Evolutionary conservation across 2,888 invertebrate species (phyloP).

Genomic region (Pemphredon lugubris): DNA sequence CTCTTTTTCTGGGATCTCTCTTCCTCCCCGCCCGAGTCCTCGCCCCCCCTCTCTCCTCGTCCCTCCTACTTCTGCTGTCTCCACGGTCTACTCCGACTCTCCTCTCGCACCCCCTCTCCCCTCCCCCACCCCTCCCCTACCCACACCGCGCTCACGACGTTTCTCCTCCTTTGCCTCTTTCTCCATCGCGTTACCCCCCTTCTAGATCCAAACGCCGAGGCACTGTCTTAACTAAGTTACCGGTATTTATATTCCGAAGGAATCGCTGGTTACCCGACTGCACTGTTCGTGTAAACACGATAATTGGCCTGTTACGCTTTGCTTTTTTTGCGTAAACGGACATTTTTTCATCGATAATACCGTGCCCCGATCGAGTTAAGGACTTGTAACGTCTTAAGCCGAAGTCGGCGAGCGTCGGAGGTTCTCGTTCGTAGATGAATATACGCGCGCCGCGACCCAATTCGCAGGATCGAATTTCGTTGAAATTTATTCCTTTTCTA

Average conservation of each 20-base stretch:
- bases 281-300: slow-evolving; percentile 62
- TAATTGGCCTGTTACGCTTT: slow-evolving; percentile 62
- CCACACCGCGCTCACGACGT: slow-evolving; percentile 1
- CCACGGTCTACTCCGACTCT: slow-evolving; percentile 16
- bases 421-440: too few species aligned
- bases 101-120: neutral
- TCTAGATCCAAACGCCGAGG: slow-evolving; percentile 48
- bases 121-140: slow-evolving; percentile 11
- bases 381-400: slow-evolving; percentile 5
- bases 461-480: too few species aligned
- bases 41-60: slow-evolving; percentile 16
- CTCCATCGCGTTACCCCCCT: slow-evolving; percentile 40
- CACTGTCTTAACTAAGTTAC: slow-evolving; percentile 61
- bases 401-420: neutral
- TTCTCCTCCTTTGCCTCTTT: slow-evolving; percentile 23
- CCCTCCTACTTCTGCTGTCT: slow-evolving; percentile 7
- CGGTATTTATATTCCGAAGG: slow-evolving; percentile 60
- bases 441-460: too few species aligned
- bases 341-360: slow-evolving; percentile 39
- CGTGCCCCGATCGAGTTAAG: neutral
- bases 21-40: slow-evolving; percentile 23
- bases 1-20: slow-evolving; percentile 30
- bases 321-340: slow-evolving; percentile 34
- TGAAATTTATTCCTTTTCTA: too few species aligned
- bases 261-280: slow-evolving; percentile 48